Conservation (phyloP, 2,797 vertebrate genomes). For the Melanotaenia parkinsoni region DNA sequence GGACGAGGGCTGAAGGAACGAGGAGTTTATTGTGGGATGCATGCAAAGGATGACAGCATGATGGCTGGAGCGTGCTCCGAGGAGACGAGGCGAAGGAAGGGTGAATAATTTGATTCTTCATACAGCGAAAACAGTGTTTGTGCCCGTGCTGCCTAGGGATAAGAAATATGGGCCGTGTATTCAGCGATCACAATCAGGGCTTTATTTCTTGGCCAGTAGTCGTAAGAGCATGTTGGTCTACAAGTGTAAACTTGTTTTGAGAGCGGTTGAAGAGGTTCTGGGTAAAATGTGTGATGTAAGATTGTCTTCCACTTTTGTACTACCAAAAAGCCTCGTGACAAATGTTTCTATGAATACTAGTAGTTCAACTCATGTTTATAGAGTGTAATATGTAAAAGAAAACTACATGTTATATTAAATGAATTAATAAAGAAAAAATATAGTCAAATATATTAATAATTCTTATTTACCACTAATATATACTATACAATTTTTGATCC, state of each 20-base stretch:
- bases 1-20: slow-evolving; percentile 19
- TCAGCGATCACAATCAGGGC: slow-evolving; percentile 49
- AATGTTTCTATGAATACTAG: not conserved
- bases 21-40: slow-evolving; percentile 39
- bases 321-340: not conserved
- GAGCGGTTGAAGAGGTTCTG: not conserved
- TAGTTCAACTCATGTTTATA: not conserved
- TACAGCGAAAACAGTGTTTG: slow-evolving; percentile 36
- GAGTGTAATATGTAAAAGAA: not conserved
- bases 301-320: slow-evolving; percentile 7
- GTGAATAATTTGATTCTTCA: slow-evolving; percentile 66
- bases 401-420: no score
- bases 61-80: slow-evolving; percentile 41
- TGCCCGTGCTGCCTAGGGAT: slow-evolving; percentile 22
- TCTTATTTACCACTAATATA: not conserved
- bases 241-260: slow-evolving; percentile 25
- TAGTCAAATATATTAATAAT: no score
- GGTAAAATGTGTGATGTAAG: slow-evolving; percentile 6
- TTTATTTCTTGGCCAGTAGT: slow-evolving; percentile 45
- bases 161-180: slow-evolving; percentile 32
- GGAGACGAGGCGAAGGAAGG: slow-evolving; percentile 64
- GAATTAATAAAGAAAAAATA: no score
- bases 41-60: slow-evolving; percentile 43
- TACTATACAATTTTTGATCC: not conserved
- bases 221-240: slow-evolving; percentile 25